Evolutionary conservation across 2,888 invertebrate species (phyloP).

Genomic region (Idaea aversata): DNA sequence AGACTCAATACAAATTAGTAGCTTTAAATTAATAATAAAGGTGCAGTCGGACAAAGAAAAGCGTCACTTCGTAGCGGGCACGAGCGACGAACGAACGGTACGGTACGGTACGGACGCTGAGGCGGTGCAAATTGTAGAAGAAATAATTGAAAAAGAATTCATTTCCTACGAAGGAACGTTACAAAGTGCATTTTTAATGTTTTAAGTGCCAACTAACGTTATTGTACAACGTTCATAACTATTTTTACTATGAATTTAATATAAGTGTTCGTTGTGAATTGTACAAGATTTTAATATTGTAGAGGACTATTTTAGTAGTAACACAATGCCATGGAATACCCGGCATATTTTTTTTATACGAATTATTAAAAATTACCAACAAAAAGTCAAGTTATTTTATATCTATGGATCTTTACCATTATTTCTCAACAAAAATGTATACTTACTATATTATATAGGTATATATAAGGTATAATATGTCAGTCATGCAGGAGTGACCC

Average conservation of each 20-base stretch:
- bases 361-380: too few relatives aligned
- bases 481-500: too few relatives aligned
- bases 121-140: slow-evolving; percentile 30
- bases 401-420: too few relatives aligned
- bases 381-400: too few relatives aligned
- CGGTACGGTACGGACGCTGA: neutral
- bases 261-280: neutral
- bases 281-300: neutral
- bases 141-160: slow-evolving; percentile 35
- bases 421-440: too few relatives aligned
- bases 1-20: neutral
- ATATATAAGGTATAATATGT: too few relatives aligned
- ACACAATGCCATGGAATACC: too few relatives aligned
- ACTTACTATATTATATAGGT: too few relatives aligned
- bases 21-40: neutral
- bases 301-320: too few relatives aligned
- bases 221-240: slow-evolving; percentile 4
- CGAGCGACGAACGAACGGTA: slow-evolving; percentile 8
- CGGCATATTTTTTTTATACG: too few relatives aligned
- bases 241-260: neutral
- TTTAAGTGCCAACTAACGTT: slow-evolving; percentile 30
- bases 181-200: slow-evolving; percentile 34
- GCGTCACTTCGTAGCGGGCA: neutral
- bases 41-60: neutral
- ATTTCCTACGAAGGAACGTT: slow-evolving; percentile 20